A percentile compares a stretch with the other conserved stretches of the same genome.
Evolutionary conservation across 2,113 vertebrate species (phyloP).

Genomic region (Semnopithecus entellus): DNA sequence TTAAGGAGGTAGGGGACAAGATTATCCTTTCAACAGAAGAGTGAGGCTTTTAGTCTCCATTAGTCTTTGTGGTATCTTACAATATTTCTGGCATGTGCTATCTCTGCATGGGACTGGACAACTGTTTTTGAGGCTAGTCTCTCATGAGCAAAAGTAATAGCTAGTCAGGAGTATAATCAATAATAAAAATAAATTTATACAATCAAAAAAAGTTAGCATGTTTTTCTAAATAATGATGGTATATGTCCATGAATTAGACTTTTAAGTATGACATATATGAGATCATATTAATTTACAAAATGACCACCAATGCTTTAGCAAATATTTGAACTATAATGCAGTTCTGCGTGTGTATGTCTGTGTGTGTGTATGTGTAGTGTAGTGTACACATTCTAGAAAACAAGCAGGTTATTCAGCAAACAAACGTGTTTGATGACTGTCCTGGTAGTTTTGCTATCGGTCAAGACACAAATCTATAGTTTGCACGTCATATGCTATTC

Average conservation of each 20-base stretch:
- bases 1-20: not conserved
- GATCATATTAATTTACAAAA: conserved; percentile 29
- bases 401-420: not conserved
- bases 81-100: not conserved
- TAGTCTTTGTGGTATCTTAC: not conserved
- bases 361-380: not conserved
- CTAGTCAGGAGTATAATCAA: not conserved
- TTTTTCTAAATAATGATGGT: not conserved
- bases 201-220: not conserved
- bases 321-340: not conserved
- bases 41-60: not conserved
- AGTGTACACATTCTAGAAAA: not conserved
- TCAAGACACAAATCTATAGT: not conserved
- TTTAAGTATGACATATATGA: not conserved
- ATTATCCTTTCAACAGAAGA: not conserved
- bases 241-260: not conserved
- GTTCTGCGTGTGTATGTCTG: not conserved
- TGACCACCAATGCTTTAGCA: not conserved
- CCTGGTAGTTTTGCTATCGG: not conserved
- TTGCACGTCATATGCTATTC: not conserved
- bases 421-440: not conserved
- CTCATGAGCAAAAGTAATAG: conserved; percentile 20
- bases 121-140: not conserved
- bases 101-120: not conserved
- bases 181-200: not conserved